Percentiles rank a stretch among this genome's conserved stretches.
Conservation (phyloP, 2,113 vertebrate species). For the Xyrauchen texanus region DNA sequence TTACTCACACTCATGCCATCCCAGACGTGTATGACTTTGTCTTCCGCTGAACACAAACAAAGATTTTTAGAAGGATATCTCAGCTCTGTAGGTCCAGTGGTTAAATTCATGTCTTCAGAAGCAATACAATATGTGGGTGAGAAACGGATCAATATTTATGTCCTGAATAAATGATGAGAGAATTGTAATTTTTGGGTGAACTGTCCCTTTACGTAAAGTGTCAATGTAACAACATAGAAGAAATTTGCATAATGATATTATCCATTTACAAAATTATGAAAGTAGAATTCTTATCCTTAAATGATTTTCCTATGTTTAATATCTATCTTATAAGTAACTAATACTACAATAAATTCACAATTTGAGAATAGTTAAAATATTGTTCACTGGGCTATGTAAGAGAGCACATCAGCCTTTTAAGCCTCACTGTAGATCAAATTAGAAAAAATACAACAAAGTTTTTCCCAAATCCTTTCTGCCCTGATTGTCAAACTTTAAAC, state of each 20-base stretch:
- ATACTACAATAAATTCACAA: conserved; percentile 33
- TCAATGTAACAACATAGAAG: conserved; percentile 66
- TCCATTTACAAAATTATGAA: conserved; percentile 39
- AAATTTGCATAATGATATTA: conserved; percentile 70
- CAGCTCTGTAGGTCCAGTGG: no score
- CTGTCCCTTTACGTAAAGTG: conserved; percentile 68
- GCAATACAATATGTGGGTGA: no score
- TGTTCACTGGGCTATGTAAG: not conserved
- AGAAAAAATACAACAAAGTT: not conserved
- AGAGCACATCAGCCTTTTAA: not conserved
- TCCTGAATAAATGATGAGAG: no score
- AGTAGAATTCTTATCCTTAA: not conserved
- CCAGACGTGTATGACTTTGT: no score
- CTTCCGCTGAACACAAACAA: no score
- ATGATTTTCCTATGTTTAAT: not conserved
- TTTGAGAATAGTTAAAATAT: not conserved
- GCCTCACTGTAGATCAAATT: not conserved
- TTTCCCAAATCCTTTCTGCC: conserved; percentile 1
- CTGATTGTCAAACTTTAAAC: conserved; percentile 38
- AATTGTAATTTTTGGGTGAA: no score
- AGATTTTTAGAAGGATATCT: no score
- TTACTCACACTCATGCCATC: no score
- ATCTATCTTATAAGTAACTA: not conserved
- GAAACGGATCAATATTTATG: no score
- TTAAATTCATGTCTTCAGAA: no score